Conservation (phyloP, 1,140 invertebrate genomes). For the Scylla paramamosain region DNA sequence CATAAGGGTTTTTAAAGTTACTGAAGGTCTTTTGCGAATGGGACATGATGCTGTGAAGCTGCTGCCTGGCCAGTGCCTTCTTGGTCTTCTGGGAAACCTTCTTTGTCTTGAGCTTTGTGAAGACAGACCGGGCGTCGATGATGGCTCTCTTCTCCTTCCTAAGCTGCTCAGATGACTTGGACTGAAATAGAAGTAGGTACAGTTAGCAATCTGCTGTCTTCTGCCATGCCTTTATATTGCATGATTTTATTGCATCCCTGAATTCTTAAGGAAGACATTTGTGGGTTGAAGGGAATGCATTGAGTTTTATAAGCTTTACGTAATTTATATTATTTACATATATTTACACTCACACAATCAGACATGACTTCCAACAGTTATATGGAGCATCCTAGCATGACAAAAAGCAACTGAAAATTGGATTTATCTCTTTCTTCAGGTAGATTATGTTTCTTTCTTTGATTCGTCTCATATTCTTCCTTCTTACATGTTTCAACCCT, state of each 20-base stretch:
- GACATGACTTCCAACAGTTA: background rate
- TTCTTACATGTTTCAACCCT: no score
- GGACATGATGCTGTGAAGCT: constrained; percentile 53
- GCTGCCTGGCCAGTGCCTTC: constrained; percentile 74
- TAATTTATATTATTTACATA: no score
- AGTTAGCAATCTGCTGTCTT: background rate
- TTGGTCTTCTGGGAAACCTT: constrained; percentile 57
- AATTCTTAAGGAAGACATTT: background rate
- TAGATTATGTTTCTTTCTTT: no score
- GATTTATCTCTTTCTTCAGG: no score
- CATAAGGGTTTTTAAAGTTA: constrained; percentile 59
- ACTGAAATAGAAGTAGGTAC: constrained; percentile 38
- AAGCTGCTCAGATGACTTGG: constrained; percentile 58
- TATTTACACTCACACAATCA: no score
- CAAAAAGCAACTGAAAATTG: no score
- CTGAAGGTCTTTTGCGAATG: constrained; percentile 65
- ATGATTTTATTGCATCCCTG: background rate
- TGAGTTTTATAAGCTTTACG: background rate
- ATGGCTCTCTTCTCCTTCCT: constrained; percentile 48
- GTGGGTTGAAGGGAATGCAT: background rate
- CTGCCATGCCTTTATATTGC: background rate
- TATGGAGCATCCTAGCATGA: no score
- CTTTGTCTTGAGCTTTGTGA: constrained; percentile 70
- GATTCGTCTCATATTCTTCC: no score
- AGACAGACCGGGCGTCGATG: constrained; percentile 73